A percentile compares a stretch with the other conserved stretches of the same genome.
These are phyloP conservation scores for Zosterops japonicus DNA, from an alignment of 2,113 vertebrate genomes.

Conservation along the genomic window DNA sequence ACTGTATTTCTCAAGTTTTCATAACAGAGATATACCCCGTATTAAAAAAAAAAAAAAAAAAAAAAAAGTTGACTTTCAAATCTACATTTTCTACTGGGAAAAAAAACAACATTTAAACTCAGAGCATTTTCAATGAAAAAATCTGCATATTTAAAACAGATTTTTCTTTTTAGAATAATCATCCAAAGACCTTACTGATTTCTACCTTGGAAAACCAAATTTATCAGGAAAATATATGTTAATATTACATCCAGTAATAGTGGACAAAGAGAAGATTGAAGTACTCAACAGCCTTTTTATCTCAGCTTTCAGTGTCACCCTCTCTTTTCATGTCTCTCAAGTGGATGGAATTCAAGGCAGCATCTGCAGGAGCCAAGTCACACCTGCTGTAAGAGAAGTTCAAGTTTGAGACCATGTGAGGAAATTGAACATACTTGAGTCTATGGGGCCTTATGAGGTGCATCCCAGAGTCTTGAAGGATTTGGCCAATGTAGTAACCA, in stretches of 20 bases:
- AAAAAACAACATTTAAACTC: neutral
- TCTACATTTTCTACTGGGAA: neutral
- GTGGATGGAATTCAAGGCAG: neutral
- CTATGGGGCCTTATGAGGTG: too few species aligned
- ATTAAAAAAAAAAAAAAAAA: neutral
- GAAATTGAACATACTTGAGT: neutral
- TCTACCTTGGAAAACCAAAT: neutral
- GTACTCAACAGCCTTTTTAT: neutral
- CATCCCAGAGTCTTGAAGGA: neutral
- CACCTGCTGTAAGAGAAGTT: neutral
- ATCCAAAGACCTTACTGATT: neutral
- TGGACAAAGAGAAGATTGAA: neutral
- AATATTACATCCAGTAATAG: neutral
- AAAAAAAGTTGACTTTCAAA: neutral
- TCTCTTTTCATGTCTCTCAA: neutral
- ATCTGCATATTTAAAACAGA: neutral
- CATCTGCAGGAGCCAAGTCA: neutral
- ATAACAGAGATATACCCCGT: neutral
- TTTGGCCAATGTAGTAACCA: neutral
- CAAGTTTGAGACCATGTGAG: neutral
- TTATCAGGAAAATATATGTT: neutral
- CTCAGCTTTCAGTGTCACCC: neutral
- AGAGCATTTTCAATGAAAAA: neutral
- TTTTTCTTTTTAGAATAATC: neutral
- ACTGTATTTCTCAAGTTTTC: neutral